Evolutionary conservation across 2,888 invertebrate genomes (phyloP), one percentile per base, ranked within the genome.

Genomic region (Aspidiotus destructor): DNA sequence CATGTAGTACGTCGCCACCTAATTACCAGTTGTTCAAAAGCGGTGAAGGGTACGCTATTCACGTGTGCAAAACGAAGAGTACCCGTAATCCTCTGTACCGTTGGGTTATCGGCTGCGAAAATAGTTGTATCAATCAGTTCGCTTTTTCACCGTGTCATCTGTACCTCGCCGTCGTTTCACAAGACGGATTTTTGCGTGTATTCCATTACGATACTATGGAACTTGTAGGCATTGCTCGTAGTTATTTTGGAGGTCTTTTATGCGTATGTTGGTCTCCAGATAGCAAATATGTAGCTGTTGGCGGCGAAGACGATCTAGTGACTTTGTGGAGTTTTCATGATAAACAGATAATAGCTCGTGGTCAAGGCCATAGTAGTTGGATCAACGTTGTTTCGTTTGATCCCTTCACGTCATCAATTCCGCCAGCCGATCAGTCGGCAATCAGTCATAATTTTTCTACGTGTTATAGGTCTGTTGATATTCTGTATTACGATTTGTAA

Each of bases 241-340:
- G 97, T 74, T 99, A 98, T 79, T 99, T 99, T 78, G 99, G 99
- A 62, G 98, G 98, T 52, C 87, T 99, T 75, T 80, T 98, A 57
- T 98, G 98, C 79, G 95, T 97, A 5, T 91, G 94, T 75, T 99
- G 99, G 99, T 94, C 97, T 10, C 96, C 96, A 0, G 97, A 99
- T 78, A 89, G 92, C 60, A 88, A 89, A 75, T 92, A 95, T 75
- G 93, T 95, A 62, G 94, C 93, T 0, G 93, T 94, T 0, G 99
- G 99, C 0, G 99, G 99, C 7, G 99, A 99, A 79, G 99, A 99
- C 80, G 99, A 99, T 80, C 82, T 99, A 70, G 92, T 99, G 63
- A 98, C 98, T 0, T 90, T 99, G 52, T 99, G 96, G 91, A 94
- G 92, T 63, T 86, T 96, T 77, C 83, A 85, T 72, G 96, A 98